Evolutionary conservation across 30 jellyfish, hydroid and myxozoan genomes (phyloP), one percentile per base, ranked within the genome.

Genomic region (Turritopsis rubra): DNA sequence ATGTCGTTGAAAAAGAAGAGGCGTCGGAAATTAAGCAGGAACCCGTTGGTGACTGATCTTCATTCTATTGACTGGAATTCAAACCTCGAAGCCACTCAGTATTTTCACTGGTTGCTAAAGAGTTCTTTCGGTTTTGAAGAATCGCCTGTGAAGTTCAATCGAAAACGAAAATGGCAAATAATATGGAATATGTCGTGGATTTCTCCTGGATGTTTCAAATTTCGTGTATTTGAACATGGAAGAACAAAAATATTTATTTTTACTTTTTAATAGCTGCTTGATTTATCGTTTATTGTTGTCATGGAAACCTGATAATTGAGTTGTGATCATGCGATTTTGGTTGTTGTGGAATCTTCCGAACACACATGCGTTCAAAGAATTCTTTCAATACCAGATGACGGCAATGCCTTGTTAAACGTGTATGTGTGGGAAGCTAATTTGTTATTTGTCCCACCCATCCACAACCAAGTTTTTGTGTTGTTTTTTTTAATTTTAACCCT

Each of bases 1-100:
- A 80, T 23, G 19, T 19, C 5, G n/a, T 22, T 52, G n/a, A 5
- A 0, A 60, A 24, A 19, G 85, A 30, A 3, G 72, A n/a, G 8
- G 22, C 85, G 23, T 27, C 72, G 23, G 53, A 30, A 28, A 28
- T 77, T 24, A 77, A 77, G 28, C 73, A 77, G 71, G 85, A 77
- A 77, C 72, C 72, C 25, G 79, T 0, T 30, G 85, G 30, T n/a
- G 77, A 68, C 19, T 68, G 8, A 68, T n/a, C 19, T 19, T 9
- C 19, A 22, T 68, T 41, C 13, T 41, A 13, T 41, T 41, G 60
- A 41, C 60, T 41, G 60, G 13, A 41, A 41, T 41, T 13, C 60
- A 41, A 3, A 41, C 5, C 13, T 13, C 60, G 60, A 41, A 41
- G 13, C 60, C 60, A 41, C 60, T 13, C 5, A 13, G 60, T 3